phyloP scores from a whole-genome alignment of 2,888 invertebrate genomes.

The Hoplodrina ambigua region DNA sequence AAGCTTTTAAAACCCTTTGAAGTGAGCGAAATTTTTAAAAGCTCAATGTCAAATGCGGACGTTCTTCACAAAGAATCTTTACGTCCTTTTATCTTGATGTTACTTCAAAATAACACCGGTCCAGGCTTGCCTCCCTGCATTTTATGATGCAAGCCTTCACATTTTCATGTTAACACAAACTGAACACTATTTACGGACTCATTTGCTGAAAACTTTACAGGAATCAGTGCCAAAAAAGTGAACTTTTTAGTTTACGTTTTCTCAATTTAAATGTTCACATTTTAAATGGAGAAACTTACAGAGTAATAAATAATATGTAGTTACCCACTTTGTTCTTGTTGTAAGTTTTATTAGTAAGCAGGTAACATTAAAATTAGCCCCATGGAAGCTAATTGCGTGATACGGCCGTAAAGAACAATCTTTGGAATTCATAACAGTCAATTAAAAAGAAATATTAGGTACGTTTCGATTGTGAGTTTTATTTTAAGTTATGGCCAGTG shows the following conservation, averaged over 20 bases:
- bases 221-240: not conserved
- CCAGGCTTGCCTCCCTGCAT: conserved; percentile 48
- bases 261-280: not conserved
- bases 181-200: conserved; percentile 24
- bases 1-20: conserved; percentile 60
- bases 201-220: conserved; percentile 23
- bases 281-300: conserved; percentile 5
- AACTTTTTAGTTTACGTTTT: not conserved
- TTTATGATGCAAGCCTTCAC: conserved; percentile 51
- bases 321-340: conserved; percentile 4
- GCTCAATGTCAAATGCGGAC: conserved; percentile 58
- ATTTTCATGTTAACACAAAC: conserved; percentile 42
- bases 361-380: conserved; percentile 20
- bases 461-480: conserved; percentile 11
- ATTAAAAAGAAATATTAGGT: conserved; percentile 35
- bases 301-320: not conserved
- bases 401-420: conserved; percentile 31
- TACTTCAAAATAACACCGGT: conserved; percentile 56
- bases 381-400: conserved; percentile 43
- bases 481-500: conserved; percentile 13
- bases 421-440: conserved; percentile 25
- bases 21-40: conserved; percentile 57
- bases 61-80: conserved; percentile 51
- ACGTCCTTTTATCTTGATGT: conserved; percentile 61
- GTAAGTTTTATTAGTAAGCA: not conserved